Base-by-base conservation (phyloP, 2,888 invertebrate species). In the Apocheima hispidaria region DNA sequence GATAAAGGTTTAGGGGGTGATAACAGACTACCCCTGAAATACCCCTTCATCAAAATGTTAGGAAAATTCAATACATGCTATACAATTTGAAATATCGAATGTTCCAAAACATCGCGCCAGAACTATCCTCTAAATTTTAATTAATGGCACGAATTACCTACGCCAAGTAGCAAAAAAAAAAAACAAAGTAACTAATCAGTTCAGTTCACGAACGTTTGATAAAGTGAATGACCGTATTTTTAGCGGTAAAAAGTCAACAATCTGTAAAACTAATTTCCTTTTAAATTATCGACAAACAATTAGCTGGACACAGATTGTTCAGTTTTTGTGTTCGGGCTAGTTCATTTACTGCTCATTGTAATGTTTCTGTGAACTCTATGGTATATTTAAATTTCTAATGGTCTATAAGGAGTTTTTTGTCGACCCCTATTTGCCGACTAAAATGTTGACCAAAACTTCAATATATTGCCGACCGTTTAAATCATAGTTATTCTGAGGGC, bases 301-400 rank as follows among this genome's bases (percentile, higher is more conserved):
- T 59, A 61, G 51, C 41, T 48, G 36, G n/a, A 4, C 23, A 44
- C 38, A 26, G 30, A 55, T 51, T 48, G 60, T 58, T 38, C 21
- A 54, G 60, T 66, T 66, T 66, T 66, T 68, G 43, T 26, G n/a
- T 33, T 60, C 60, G 33, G 16, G 14, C 36, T 21, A 30, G 18
- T 64, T 43, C 41, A 48, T 53, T 43, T 28, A 14, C 14, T 9
- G 4, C 36, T 33, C 26, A 30, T 21, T 46, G 38, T 52, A 9
- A 5, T 4, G 51, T 46, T 50, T 36, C 52, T 38, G 23, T 41
- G 46, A 48, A 59, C 46, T 36, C 18, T 51, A 16, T 50, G 50
- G 40, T 20, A 40, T 38, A n/a, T 14, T 35, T 1, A 16, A n/a
- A n/a, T 14, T 16, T 16, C n/a, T 1, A 5, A 36, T 16, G n/a